phyloP scores from a whole-genome alignment of 2,888 invertebrate genomes.

The Terebella lapidaria region DNA sequence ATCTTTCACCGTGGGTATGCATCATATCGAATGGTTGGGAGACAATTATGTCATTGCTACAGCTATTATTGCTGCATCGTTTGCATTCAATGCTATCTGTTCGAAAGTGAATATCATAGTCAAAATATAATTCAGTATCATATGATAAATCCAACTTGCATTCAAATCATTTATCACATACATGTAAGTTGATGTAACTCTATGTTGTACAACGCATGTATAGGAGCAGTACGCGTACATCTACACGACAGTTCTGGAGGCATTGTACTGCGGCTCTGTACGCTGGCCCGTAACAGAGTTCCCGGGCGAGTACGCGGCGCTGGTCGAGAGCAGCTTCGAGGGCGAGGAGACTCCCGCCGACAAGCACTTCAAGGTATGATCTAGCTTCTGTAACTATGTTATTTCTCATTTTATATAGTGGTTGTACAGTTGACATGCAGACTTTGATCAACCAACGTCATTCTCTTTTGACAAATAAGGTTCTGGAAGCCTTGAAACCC shows the following conservation, averaged over 20 bases:
- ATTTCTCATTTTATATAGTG: not conserved
- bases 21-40: too few relatives aligned
- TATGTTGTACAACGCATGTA: too few relatives aligned
- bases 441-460: not conserved
- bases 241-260: slow-evolving; percentile 24
- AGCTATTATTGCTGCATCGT: too few relatives aligned
- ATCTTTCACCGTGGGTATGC: too few relatives aligned
- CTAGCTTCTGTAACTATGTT: not conserved
- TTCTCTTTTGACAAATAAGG: not conserved
- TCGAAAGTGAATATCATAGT: too few relatives aligned
- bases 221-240: slow-evolving; percentile 28
- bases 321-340: not conserved
- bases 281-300: not conserved
- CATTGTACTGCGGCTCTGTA: slow-evolving; percentile 17
- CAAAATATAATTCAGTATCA: too few relatives aligned
- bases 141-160: too few relatives aligned
- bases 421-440: not conserved
- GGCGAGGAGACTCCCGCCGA: not conserved
- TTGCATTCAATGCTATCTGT: too few relatives aligned
- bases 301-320: not conserved
- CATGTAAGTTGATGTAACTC: too few relatives aligned
- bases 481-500: not conserved
- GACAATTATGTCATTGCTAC: too few relatives aligned
- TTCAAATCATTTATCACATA: too few relatives aligned
- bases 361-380: not conserved